phyloP scores from a whole-genome alignment of 1,140 invertebrate genomes.

The Panulirus ornatus region DNA sequence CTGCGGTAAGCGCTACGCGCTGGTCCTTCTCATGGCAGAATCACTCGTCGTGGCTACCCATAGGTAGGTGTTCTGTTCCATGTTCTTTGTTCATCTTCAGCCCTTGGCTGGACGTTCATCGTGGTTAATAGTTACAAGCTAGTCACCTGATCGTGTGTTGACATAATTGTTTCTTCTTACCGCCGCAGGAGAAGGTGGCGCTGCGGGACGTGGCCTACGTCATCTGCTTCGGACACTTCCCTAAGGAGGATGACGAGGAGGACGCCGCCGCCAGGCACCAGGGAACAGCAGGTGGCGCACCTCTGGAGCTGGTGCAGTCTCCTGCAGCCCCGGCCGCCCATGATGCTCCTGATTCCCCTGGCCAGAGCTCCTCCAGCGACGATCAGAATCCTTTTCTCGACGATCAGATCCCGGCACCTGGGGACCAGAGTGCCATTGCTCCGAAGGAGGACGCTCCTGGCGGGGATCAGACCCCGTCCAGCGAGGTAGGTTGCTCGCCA shows the following conservation, averaged over 20 bases:
- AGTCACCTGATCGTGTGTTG: too few species aligned
- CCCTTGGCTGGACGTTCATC: too few species aligned
- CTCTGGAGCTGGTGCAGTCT: neutral
- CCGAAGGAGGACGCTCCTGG: neutral
- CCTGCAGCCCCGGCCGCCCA: too few species aligned
- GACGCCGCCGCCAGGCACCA: neutral
- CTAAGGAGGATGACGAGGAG: neutral
- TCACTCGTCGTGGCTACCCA: too few species aligned
- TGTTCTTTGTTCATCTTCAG: too few species aligned
- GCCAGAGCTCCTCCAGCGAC: neutral
- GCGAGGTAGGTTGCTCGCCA: too few species aligned
- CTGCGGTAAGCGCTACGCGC: too few species aligned
- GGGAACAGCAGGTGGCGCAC: neutral
- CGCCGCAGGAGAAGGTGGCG: constrained; percentile 33
- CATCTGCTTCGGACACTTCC: constrained; percentile 64
- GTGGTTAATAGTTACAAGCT: too few species aligned
- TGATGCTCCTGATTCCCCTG: neutral
- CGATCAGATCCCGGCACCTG: constrained; percentile 19
- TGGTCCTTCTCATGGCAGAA: too few species aligned
- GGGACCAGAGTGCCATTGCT: neutral
- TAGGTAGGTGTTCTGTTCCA: too few species aligned
- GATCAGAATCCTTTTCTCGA: constrained; percentile 1
- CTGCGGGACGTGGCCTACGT: constrained; percentile 60
- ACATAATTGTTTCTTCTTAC: neutral
- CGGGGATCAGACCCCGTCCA: neutral